These are phyloP conservation scores for Clarias magur DNA, from an alignment of 2,113 vertebrate species.

Conservation along the genomic window DNA sequence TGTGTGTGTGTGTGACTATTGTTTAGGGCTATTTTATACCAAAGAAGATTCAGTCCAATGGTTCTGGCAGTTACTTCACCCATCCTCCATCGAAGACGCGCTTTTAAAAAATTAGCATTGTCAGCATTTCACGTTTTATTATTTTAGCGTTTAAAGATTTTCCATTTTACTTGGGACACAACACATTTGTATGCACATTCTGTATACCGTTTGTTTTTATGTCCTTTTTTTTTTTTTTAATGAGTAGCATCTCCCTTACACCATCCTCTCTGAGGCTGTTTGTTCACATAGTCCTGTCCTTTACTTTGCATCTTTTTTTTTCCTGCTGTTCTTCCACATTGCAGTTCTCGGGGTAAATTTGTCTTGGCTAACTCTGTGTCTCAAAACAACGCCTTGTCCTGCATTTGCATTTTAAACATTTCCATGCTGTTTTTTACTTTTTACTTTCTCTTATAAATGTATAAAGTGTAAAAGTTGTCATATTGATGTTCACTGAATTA, in stretches of 20 bases:
- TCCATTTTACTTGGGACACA: neutral
- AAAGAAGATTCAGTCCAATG: neutral
- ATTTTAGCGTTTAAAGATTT: too few species aligned
- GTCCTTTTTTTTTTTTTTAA: neutral
- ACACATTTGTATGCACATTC: neutral
- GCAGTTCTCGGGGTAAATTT: neutral
- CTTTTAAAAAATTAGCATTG: neutral
- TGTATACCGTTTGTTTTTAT: neutral
- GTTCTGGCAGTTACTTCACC: neutral
- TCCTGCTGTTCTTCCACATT: neutral
- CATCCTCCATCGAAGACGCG: too few species aligned
- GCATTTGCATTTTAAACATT: neutral
- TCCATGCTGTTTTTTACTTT: neutral
- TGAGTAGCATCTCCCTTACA: neutral
- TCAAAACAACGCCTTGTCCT: neutral
- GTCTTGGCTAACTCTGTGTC: neutral
- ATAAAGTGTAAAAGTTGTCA: neutral
- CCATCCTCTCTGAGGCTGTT: neutral
- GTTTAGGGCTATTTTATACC: slow-evolving; percentile 8
- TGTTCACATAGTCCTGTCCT: neutral
- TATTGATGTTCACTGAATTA: neutral
- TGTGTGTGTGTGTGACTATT: neutral
- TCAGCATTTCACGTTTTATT: neutral
- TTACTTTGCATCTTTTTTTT: neutral
- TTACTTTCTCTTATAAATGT: neutral